Conservation (phyloP, 2,888 invertebrate genomes). For the Coleophora deauratella region DNA sequence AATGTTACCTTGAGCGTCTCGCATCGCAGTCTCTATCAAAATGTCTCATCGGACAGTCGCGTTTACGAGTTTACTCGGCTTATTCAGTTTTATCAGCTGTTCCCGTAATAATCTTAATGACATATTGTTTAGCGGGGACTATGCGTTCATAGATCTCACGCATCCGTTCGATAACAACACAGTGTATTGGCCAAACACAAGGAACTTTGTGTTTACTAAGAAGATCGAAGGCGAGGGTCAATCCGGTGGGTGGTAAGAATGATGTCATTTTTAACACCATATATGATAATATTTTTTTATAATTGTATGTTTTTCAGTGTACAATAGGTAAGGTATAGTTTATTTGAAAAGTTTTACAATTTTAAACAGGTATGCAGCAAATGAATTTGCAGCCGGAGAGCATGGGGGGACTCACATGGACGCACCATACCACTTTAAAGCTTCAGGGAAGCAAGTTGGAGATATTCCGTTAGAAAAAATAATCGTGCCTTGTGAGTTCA, state of each 20-base stretch:
- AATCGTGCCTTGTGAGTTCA: slow-evolving; percentile 49
- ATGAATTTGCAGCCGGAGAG: slow-evolving; percentile 69
- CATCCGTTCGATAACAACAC: slow-evolving; percentile 14
- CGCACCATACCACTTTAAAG: slow-evolving; percentile 74
- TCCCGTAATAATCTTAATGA: slow-evolving; percentile 17
- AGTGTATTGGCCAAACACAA: slow-evolving; percentile 12
- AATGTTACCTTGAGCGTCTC: too few species aligned
- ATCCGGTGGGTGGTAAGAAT: slow-evolving; percentile 16
- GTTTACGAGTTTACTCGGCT: too few species aligned
- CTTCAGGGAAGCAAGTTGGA: slow-evolving; percentile 54
- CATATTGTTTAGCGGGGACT: slow-evolving; percentile 11
- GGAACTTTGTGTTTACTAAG: slow-evolving; percentile 14
- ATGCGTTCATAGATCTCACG: slow-evolving; percentile 14
- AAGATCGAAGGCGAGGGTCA: slow-evolving; percentile 7
- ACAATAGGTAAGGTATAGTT: background rate
- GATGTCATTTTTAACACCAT: background rate
- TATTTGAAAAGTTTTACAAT: background rate
- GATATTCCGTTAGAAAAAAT: slow-evolving; percentile 66
- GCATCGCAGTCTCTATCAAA: too few species aligned
- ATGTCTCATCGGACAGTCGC: too few species aligned
- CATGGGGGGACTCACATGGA: slow-evolving; percentile 79
- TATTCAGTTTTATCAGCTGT: too few species aligned
- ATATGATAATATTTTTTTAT: background rate
- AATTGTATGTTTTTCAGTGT: background rate
- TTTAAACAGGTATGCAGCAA: slow-evolving; percentile 57